phyloP scores from a whole-genome alignment of 2,113 vertebrate genomes.

The Equus przewalskii region DNA sequence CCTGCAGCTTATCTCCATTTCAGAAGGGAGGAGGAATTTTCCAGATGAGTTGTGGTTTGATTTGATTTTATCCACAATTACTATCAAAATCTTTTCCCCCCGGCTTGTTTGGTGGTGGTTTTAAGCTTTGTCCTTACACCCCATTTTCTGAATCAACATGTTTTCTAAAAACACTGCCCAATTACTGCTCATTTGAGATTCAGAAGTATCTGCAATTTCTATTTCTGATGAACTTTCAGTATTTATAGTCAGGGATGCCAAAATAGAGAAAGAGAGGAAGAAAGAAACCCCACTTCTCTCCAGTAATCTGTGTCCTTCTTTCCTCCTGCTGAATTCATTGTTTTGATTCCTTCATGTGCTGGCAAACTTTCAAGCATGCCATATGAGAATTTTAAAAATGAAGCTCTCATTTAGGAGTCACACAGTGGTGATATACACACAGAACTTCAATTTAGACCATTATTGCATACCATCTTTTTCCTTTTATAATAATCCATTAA shows the following conservation, averaged over 20 bases:
- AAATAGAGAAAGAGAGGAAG: neutral
- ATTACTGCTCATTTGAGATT: slow-evolving; percentile 31
- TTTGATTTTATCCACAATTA: slow-evolving; percentile 73
- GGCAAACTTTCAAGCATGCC: slow-evolving; percentile 82
- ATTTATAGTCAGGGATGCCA: slow-evolving; percentile 50
- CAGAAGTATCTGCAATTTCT: neutral
- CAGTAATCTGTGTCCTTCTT: slow-evolving; percentile 34
- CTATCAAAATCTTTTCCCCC: slow-evolving; percentile 1
- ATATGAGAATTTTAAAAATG: slow-evolving; percentile 84
- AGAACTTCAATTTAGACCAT: slow-evolving; percentile 88
- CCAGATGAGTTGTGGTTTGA: slow-evolving; percentile 68
- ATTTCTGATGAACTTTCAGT: slow-evolving; percentile 54
- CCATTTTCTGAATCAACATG: slow-evolving; percentile 49
- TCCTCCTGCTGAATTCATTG: slow-evolving; percentile 77
- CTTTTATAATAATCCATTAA: slow-evolving; percentile 92
- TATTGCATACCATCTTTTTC: slow-evolving; percentile 87
- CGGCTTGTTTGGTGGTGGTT: neutral
- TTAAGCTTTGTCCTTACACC: slow-evolving; percentile 53
- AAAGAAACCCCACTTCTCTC: slow-evolving; percentile 15
- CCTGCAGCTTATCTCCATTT: slow-evolving; percentile 78
- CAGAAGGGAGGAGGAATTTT: slow-evolving; percentile 77
- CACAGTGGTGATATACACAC: slow-evolving; percentile 83
- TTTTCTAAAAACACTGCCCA: neutral
- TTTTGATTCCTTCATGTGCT: slow-evolving; percentile 80
- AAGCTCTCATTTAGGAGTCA: slow-evolving; percentile 87